A percentile compares a stretch with the other conserved stretches of the same genome.
phyloP scores from a whole-genome alignment of 2,113 vertebrate species.

The Struthio camelus region DNA sequence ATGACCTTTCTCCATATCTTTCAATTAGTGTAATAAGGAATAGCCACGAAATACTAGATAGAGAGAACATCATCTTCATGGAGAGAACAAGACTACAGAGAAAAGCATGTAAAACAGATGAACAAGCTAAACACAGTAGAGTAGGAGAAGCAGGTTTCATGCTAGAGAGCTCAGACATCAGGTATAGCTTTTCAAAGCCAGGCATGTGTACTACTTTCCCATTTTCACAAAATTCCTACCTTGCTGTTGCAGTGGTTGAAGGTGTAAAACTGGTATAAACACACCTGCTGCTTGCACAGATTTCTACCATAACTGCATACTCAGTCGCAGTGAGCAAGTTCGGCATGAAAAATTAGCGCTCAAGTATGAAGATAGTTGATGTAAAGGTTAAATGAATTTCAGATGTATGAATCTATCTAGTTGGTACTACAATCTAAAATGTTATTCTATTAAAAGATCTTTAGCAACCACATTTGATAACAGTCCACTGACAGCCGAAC shows the following conservation, averaged over 20 bases:
- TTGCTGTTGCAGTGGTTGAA: not conserved
- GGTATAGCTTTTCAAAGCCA: not conserved
- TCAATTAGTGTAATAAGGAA: not conserved
- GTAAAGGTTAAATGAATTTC: not conserved
- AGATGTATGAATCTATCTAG: not conserved
- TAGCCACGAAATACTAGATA: not conserved
- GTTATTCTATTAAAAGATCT: not conserved
- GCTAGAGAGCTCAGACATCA: not conserved
- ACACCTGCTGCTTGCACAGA: not conserved
- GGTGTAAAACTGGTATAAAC: not conserved
- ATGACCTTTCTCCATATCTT: no score
- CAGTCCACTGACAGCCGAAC: not conserved
- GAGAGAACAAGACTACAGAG: not conserved
- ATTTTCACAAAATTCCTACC: not conserved
- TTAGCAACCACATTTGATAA: not conserved
- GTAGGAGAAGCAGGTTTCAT: not conserved
- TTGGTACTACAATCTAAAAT: not conserved
- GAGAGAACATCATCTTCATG: not conserved
- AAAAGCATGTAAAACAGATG: not conserved
- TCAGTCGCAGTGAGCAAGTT: not conserved
- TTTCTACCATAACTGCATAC: not conserved
- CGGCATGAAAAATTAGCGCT: not conserved
- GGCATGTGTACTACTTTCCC: not conserved
- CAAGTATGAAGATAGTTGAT: not conserved
- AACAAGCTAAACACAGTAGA: not conserved